Percentiles rank a stretch among this genome's conserved stretches.
These are phyloP conservation scores for Eciton burchellii DNA, from an alignment of 1,140 invertebrate species.

Conservation along the genomic window DNA sequence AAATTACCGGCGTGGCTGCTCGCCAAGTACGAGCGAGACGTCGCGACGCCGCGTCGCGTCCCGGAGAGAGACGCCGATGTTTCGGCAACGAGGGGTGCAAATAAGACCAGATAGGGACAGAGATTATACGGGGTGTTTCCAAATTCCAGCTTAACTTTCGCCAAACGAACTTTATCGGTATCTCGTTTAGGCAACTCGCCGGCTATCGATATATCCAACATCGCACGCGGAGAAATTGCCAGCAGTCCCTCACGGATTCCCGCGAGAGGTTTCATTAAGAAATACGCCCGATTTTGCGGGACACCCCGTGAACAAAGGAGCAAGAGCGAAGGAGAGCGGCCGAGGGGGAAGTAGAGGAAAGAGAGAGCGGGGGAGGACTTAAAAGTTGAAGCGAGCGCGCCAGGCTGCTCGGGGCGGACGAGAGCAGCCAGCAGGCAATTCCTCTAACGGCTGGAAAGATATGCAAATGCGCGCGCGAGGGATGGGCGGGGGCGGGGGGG, in stretches of 20 bases:
- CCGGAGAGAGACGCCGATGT: not conserved
- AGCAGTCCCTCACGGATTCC: not conserved
- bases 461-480: conserved; percentile 82
- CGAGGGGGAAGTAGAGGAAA: no score
- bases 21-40: conserved; percentile 58
- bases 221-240: not conserved
- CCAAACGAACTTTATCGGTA: no score
- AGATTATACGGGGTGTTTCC: conserved; percentile 42
- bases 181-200: not conserved
- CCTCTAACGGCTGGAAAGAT: conserved; percentile 82
- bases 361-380: conserved; percentile 72
- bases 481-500: no score
- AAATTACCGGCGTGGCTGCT: conserved; percentile 68
- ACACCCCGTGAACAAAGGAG: conserved; percentile 26
- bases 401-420: conserved; percentile 67
- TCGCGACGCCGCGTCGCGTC: not conserved
- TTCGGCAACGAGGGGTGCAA: conserved; percentile 12
- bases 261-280: not conserved
- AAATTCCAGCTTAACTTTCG: not conserved
- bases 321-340: not conserved
- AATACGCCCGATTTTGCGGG: conserved; percentile 4
- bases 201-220: not conserved
- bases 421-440: conserved; percentile 77
- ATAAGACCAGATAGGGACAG: conserved; percentile 33
- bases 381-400: conserved; percentile 80